phyloP scores from a whole-genome alignment of 1,140 invertebrate species.

The Papilio aristodemus region DNA sequence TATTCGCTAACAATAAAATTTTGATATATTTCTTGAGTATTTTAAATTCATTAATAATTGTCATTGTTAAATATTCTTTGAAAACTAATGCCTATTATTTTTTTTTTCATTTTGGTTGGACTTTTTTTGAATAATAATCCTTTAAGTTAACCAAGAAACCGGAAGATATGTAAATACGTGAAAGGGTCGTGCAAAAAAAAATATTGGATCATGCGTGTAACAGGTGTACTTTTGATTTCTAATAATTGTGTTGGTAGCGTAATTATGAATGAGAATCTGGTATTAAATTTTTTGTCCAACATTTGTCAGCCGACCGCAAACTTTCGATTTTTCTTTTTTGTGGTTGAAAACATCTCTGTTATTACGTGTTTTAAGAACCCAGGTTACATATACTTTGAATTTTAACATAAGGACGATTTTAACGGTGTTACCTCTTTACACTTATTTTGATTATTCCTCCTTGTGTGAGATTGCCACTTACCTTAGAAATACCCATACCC shows the following conservation, averaged over 20 bases:
- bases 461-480: not conserved
- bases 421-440: too few species aligned
- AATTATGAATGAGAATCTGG: constrained; percentile 58
- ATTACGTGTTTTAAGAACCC: not conserved
- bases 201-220: constrained; percentile 63
- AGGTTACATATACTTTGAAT: not conserved
- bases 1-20: not conserved
- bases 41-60: too few species aligned
- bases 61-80: too few species aligned
- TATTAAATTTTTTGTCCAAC: constrained; percentile 58
- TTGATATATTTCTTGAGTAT: too few species aligned
- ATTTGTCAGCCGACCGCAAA: constrained; percentile 52
- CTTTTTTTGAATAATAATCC: constrained; percentile 76
- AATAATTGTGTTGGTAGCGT: constrained; percentile 65
- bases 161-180: constrained; percentile 75
- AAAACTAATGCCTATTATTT: not conserved
- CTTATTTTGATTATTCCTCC: too few species aligned
- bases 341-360: constrained; percentile 15
- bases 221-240: constrained; percentile 74
- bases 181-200: constrained; percentile 72
- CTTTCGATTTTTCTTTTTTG: constrained; percentile 56
- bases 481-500: too few species aligned
- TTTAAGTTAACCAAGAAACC: constrained; percentile 71
- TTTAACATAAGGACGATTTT: not conserved
- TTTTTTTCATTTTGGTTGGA: constrained; percentile 63